A percentile compares a stretch with the other conserved stretches of the same genome.
These are phyloP conservation scores for Brachypteracias leptosomus DNA, from an alignment of 2,113 vertebrate species.

Conservation along the genomic window DNA sequence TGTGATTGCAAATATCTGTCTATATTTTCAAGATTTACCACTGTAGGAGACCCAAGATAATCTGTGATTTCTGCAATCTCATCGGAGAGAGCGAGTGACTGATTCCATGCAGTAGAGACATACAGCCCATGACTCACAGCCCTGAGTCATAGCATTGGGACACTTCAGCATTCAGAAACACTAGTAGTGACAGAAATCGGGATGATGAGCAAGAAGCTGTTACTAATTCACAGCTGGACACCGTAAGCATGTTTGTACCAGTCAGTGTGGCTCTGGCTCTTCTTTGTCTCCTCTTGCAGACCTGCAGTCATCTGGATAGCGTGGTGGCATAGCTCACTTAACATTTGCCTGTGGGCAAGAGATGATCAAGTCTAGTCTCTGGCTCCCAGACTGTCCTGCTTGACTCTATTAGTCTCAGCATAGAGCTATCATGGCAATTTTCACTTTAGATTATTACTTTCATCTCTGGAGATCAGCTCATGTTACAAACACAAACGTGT, in stretches of 20 bases:
- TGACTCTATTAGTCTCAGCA: constrained; percentile 23
- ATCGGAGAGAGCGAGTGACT: constrained; percentile 52
- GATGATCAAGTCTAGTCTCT: constrained; percentile 36
- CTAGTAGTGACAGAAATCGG: constrained; percentile 61
- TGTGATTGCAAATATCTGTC: constrained; percentile 38
- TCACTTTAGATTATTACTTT: constrained; percentile 18
- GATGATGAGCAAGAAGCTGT: constrained; percentile 66
- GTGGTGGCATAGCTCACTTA: constrained; percentile 24
- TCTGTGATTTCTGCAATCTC: constrained; percentile 59
- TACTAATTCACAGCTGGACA: constrained; percentile 69
- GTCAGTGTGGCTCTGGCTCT: constrained; percentile 23
- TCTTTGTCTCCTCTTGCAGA: constrained; percentile 38
- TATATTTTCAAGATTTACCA: not conserved
- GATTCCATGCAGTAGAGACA: constrained; percentile 43
- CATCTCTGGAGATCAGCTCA: not conserved
- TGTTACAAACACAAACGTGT: not conserved
- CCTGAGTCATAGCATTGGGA: constrained; percentile 62
- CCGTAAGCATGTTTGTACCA: constrained; percentile 47
- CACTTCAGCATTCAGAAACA: constrained; percentile 47
- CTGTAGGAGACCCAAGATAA: constrained; percentile 28
- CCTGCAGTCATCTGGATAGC: constrained; percentile 49
- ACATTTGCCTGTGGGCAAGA: constrained; percentile 32
- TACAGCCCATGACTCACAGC: constrained; percentile 61
- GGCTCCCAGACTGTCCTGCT: constrained; percentile 22
- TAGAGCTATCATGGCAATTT: constrained; percentile 7